A percentile compares a stretch with the other conserved stretches of the same genome.
Evolutionary conservation across 2,797 vertebrate genomes (phyloP).

Genomic region (Sebastolobus alascanus): DNA sequence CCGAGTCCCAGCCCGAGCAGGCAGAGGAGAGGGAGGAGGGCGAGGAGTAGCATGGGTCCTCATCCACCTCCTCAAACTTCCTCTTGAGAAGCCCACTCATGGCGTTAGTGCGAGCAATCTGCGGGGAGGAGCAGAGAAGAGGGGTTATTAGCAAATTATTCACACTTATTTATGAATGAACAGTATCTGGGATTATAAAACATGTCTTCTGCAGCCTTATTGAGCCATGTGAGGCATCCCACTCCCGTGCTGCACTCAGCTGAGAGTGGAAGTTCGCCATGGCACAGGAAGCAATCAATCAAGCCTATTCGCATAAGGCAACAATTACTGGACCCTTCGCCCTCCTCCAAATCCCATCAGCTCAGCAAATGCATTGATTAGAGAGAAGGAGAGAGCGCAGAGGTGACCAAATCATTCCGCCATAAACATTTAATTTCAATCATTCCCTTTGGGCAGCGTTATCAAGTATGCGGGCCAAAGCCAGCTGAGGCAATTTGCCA

Average conservation of each 20-base stretch:
- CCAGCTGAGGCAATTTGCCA: constrained; percentile 15
- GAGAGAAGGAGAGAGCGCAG: constrained; percentile 43
- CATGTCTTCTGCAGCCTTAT: not conserved
- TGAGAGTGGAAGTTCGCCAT: constrained; percentile 55
- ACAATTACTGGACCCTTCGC: constrained; percentile 84
- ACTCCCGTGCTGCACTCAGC: constrained; percentile 62
- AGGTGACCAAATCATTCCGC: constrained; percentile 56
- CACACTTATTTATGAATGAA: constrained; percentile 3
- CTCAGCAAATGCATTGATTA: constrained; percentile 80
- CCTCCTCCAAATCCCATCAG: constrained; percentile 81
- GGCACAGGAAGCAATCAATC: constrained; percentile 85
- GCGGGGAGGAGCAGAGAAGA: constrained; percentile 40
- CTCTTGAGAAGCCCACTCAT: constrained; percentile 97
- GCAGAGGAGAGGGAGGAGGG: constrained; percentile 89
- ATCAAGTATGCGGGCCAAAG: constrained; percentile 22
- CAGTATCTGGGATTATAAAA: not conserved
- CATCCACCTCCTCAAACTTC: constrained; percentile 96
- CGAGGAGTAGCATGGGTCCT: constrained; percentile 91
- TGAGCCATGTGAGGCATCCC: constrained; percentile 24
- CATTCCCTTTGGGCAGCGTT: constrained; percentile 17
- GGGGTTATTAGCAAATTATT: constrained; percentile 52
- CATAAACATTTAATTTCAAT: constrained; percentile 46
- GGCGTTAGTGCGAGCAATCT: constrained; percentile 82
- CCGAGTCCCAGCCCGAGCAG: constrained; percentile 92
- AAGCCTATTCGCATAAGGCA: constrained; percentile 79